These are phyloP conservation scores for Hydrotaea cyrtoneurina DNA, from an alignment of 2,888 invertebrate species.

Conservation along the genomic window DNA sequence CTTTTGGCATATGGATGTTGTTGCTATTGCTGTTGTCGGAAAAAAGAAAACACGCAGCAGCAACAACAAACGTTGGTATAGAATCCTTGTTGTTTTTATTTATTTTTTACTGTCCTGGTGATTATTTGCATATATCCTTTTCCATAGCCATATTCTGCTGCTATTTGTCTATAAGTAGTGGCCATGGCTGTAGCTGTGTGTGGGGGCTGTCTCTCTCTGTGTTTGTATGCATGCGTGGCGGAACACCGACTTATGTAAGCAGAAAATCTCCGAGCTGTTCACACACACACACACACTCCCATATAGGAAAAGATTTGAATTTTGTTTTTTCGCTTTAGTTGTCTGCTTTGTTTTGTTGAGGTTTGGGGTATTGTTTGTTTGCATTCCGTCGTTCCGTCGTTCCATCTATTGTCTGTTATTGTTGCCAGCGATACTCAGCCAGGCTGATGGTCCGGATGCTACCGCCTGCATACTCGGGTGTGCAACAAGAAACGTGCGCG, in stretches of 20 bases:
- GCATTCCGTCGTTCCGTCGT: not conserved
- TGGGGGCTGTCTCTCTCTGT: not conserved
- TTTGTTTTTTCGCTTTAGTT: constrained; percentile 4
- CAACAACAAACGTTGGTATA: not conserved
- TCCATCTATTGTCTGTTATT: constrained; percentile 30
- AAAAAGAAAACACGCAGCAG: not conserved
- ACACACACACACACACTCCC: not conserved
- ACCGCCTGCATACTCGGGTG: not conserved
- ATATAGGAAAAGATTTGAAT: constrained; percentile 8
- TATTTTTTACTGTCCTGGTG: not conserved
- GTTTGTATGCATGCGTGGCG: constrained; percentile 7
- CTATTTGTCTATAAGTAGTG: constrained; percentile 63
- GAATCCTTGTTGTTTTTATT: not conserved
- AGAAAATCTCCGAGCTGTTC: constrained; percentile 4
- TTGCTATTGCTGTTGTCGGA: not conserved
- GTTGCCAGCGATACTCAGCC: constrained; percentile 3
- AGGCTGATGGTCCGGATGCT: not conserved
- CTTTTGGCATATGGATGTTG: constrained; percentile 42
- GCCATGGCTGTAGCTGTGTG: constrained; percentile 37
- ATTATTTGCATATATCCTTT: constrained; percentile 9
- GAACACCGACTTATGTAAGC: constrained; percentile 10
- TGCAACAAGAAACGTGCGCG: constrained; percentile 66
- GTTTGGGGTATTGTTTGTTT: constrained; percentile 37
- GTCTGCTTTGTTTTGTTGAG: constrained; percentile 42
- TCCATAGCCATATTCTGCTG: constrained; percentile 39